Conservation (phyloP, 1,140 invertebrate species). For the Pseudachorutes palmiensis region DNA sequence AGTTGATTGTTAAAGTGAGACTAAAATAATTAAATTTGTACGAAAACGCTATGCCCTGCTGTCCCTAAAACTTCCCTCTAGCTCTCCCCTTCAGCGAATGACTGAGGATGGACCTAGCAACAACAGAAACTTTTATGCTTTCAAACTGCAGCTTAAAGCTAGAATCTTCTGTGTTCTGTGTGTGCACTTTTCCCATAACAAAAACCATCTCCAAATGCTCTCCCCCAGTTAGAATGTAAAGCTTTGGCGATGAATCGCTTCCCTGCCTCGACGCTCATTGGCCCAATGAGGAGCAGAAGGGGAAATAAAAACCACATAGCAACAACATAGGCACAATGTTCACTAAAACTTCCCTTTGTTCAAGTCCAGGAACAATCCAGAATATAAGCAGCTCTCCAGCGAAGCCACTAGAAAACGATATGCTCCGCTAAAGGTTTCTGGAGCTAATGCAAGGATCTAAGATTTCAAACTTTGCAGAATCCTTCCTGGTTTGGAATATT, state of each 20-base stretch:
- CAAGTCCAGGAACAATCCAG: too few relatives aligned
- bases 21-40: constrained; percentile 7
- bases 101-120: not conserved
- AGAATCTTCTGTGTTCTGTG: not conserved
- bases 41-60: not conserved
- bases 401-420: too few relatives aligned
- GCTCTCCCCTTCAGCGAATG: not conserved
- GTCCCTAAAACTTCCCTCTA: not conserved
- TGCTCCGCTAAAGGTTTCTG: too few relatives aligned
- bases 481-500: too few relatives aligned
- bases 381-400: too few relatives aligned
- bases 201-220: too few relatives aligned
- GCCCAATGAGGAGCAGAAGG: not conserved
- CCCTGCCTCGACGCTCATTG: not conserved
- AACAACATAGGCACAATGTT: not conserved
- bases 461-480: too few relatives aligned
- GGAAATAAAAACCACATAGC: constrained; percentile 1
- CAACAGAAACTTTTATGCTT: not conserved
- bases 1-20: constrained; percentile 5
- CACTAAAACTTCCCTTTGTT: not conserved
- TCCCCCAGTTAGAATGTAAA: too few relatives aligned
- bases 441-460: too few relatives aligned
- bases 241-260: not conserved
- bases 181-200: too few relatives aligned
- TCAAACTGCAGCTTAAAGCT: not conserved